Base-by-base conservation (phyloP, 2,888 invertebrate genomes). In the Pediacus dermestoides region DNA sequence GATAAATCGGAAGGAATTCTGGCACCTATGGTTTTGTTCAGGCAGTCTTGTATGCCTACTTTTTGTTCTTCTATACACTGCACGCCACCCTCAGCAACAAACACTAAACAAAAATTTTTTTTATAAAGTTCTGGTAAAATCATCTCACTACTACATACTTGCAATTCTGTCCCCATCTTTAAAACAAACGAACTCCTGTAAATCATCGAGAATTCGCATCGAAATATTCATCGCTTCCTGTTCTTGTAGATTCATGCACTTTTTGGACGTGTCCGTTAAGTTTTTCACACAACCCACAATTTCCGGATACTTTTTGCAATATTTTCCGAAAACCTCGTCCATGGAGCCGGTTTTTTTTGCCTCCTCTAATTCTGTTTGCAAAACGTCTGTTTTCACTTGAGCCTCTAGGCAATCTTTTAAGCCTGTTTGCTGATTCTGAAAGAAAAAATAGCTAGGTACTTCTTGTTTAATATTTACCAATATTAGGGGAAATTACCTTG, bases 91-190 rank as follows among this genome's bases (percentile, higher is more conserved):
- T 88, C 86, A 1, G 88, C 81, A 38, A 88, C 83, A 61, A 89
- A 89, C 54, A 88, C 85, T 78, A 63, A 7, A 74, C 73, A 39
- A 45, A 48, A 7, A 7, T 6, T 21, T 21, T 21, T 21, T 21
- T 11, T 30, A 13, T 33, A 25, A 10, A 16, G 34, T 21, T 21
- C 6, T n/a, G n/a, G n/a, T n/a, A n/a, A n/a, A n/a, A n/a, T n/a
- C n/a, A n/a, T n/a, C n/a, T n/a, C n/a, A n/a, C n/a, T n/a, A n/a
- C 16, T 44, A 75, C 82, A 74, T 65, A 85, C 85, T 70, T 1
- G 88, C 88, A 54, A 89, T 83, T 52, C 88, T 78, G 62, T 88
- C 88, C 4, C 88, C 88, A 52, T 87, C 85, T 55, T 88, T 87
- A 57, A 74, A 80, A 60, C 89, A 89, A 13, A 85, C 71, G 60